Evolutionary conservation across 1,140 invertebrate genomes (phyloP).

Genomic region (Eriosoma lanigerum): DNA sequence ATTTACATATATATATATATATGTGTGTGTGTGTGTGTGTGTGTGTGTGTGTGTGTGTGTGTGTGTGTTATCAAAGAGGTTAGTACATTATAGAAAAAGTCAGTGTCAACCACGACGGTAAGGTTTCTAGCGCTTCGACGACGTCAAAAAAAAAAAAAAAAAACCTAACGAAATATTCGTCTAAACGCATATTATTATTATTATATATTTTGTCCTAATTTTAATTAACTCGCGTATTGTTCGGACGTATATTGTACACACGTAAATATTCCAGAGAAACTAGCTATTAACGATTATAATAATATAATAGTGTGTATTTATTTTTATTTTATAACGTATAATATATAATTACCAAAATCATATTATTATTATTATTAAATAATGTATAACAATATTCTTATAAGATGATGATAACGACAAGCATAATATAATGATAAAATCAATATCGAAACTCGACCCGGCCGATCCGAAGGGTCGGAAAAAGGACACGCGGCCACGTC

Average conservation of each 20-base stretch:
- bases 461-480: neutral
- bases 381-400: too few relatives aligned
- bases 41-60: neutral
- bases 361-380: too few relatives aligned
- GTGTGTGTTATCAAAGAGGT: neutral
- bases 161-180: neutral
- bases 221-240: slow-evolving; percentile 36
- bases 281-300: too few relatives aligned
- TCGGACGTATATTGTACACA: neutral
- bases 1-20: neutral
- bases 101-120: neutral
- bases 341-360: too few relatives aligned
- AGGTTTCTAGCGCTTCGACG: neutral
- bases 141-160: too few relatives aligned
- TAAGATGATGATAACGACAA: neutral
- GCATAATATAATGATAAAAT: neutral
- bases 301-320: too few relatives aligned
- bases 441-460: neutral
- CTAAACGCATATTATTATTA: neutral
- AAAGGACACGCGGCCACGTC: neutral
- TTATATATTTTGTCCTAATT: neutral
- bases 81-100: neutral
- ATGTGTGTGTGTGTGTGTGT: neutral
- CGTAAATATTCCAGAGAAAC: too few relatives aligned
- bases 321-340: too few relatives aligned